Evolutionary conservation across 2,113 vertebrate genomes (phyloP), one percentile per base, ranked within the genome.

Genomic region (Hystrix cristata): DNA sequence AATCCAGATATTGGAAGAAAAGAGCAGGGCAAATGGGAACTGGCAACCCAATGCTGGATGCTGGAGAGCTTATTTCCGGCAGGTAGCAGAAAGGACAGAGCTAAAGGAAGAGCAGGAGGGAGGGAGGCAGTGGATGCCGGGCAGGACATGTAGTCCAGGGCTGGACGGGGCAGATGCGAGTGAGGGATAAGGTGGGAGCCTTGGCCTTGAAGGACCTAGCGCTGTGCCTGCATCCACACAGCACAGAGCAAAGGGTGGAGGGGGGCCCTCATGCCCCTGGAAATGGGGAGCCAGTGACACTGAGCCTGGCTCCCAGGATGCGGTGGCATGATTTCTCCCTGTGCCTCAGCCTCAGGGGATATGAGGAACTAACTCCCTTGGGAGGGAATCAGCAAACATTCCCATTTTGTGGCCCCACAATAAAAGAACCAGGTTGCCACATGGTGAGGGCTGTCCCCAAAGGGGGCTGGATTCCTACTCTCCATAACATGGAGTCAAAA

Each of bases 241-340:
- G 31, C 38, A 84, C 48, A 38, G 7, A 25, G 21, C 43, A 14
- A 62, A 91, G 34, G 19, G n/a, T 10, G 38, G 65, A 57, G 65
- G 27, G 27, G 14, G 48, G 29, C n/a, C 25, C 34, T 48, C 10
- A 0, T 0, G 2, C 46, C 46, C 13, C 0, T 1, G 29, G 23
- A 59, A 53, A 43, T 15, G 9, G n/a, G 51, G 1, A n/a, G 3
- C 69, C 12, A 48, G n/a, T 27, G 55, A 55, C 87, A 57, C n/a
- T 34, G 23, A 43, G 53, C 11, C 60, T 11, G 12, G 15, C 5
- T 46, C 31, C 67, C 64, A 53, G 80, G 34, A 78, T 55, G 31
- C 60, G 55, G 51, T 16, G 72, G 65, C 21, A 38, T 64, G 34
- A 23, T 53, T 14, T 31, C 51, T 19, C 5, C 43, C 31, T 2